These are phyloP conservation scores for Leptinotarsa texana DNA, from an alignment of 1,140 invertebrate species.

Conservation along the genomic window DNA sequence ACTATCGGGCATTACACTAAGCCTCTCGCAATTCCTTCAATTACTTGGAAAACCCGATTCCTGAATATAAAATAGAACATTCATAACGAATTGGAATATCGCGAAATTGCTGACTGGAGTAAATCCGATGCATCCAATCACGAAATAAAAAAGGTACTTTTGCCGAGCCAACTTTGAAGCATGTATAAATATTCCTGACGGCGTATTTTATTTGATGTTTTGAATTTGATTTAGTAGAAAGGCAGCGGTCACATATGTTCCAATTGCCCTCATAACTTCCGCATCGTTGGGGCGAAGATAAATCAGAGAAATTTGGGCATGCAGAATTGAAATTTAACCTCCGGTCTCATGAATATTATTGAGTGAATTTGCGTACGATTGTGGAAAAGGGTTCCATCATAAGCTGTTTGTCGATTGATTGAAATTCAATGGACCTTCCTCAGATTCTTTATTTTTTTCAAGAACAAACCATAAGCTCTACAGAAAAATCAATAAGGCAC, in stretches of 20 bases:
- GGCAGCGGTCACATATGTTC: slow-evolving; percentile 31
- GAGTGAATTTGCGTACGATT: background rate
- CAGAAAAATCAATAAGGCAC: too few species aligned
- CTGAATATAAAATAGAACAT: background rate
- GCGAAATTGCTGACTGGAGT: slow-evolving; percentile 6
- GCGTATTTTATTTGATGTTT: slow-evolving; percentile 29
- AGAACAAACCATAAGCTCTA: too few species aligned
- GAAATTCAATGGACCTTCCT: too few species aligned
- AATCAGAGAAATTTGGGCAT: slow-evolving; percentile 12
- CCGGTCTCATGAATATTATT: background rate
- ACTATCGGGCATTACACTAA: background rate
- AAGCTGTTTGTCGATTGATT: too few species aligned
- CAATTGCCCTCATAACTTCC: slow-evolving; percentile 31
- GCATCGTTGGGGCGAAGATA: slow-evolving; percentile 21
- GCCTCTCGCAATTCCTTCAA: background rate
- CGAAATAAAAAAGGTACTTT: slow-evolving; percentile 16
- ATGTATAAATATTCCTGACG: slow-evolving; percentile 29
- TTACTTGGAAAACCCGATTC: background rate
- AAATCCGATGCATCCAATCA: background rate
- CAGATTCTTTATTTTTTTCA: too few species aligned
- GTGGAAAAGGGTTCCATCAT: too few species aligned
- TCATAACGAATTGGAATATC: slow-evolving; percentile 14
- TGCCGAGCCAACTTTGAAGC: slow-evolving; percentile 18
- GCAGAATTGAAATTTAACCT: background rate
- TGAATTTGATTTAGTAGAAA: slow-evolving; percentile 27